Percentiles rank a stretch among this genome's conserved stretches.
Conservation (phyloP, 2,888 invertebrate species). For the Plebejus anna region DNA sequence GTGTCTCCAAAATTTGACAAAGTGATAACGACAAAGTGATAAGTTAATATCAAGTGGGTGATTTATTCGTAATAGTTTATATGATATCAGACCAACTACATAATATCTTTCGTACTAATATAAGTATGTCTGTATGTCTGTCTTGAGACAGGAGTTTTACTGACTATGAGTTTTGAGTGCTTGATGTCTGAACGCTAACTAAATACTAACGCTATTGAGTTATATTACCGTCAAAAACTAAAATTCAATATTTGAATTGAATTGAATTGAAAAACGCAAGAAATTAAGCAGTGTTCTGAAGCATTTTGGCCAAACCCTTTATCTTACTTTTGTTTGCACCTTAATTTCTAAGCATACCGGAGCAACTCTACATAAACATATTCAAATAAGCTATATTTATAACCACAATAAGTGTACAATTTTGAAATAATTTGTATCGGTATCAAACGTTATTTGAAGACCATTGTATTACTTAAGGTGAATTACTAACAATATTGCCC, state of each 20-base stretch:
- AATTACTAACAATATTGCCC: conserved; percentile 37
- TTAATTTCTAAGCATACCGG: not conserved
- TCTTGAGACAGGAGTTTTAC: too few relatives aligned
- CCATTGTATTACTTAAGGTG: not conserved
- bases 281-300: too few relatives aligned
- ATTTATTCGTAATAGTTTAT: not conserved
- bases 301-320: too few relatives aligned
- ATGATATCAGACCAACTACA: not conserved
- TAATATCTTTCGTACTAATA: too few relatives aligned
- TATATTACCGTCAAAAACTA: too few relatives aligned
- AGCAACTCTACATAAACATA: not conserved
- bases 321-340: too few relatives aligned
- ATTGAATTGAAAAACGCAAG: too few relatives aligned
- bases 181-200: too few relatives aligned
- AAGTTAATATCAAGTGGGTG: not conserved
- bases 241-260: too few relatives aligned
- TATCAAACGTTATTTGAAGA: not conserved
- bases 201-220: too few relatives aligned
- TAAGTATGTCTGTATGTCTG: too few relatives aligned
- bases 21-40: not conserved
- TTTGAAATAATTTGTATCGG: not conserved
- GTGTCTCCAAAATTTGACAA: conserved; percentile 33
- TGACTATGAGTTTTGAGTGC: too few relatives aligned
- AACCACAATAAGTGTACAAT: not conserved
- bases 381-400: not conserved